Evolutionary conservation across 1,140 invertebrate species (phyloP).

Genomic region (Propsilocerus akamusi): DNA sequence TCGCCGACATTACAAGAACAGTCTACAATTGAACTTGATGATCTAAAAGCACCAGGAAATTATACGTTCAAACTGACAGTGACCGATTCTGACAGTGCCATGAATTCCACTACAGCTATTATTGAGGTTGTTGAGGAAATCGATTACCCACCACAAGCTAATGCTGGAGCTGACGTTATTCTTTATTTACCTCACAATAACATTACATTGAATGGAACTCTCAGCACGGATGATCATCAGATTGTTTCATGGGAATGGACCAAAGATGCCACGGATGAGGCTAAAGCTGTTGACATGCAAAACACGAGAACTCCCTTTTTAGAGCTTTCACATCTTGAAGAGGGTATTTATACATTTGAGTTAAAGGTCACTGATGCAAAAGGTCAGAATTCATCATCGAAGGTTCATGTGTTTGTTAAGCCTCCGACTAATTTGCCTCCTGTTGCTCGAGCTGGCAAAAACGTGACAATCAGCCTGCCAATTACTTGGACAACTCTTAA

Average conservation of each 20-base stretch:
- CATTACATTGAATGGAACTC: constrained; percentile 72
- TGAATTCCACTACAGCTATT: constrained; percentile 71
- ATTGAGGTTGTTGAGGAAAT: constrained; percentile 79
- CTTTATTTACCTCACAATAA: constrained; percentile 81
- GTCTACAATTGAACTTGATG: constrained; percentile 66
- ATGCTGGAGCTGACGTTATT: constrained; percentile 71
- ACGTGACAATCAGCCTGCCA: constrained; percentile 58
- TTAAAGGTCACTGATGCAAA: constrained; percentile 82
- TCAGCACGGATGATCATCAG: constrained; percentile 82
- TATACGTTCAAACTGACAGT: constrained; percentile 89
- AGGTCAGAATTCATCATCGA: constrained; percentile 66
- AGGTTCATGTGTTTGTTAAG: constrained; percentile 85
- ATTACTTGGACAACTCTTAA: constrained; percentile 58
- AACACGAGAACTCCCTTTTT: constrained; percentile 72
- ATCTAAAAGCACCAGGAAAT: constrained; percentile 67
- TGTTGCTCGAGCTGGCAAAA: constrained; percentile 39
- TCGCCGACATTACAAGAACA: constrained; percentile 56
- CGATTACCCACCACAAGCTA: constrained; percentile 88
- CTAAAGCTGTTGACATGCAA: constrained; percentile 85
- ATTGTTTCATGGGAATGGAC: constrained; percentile 91
- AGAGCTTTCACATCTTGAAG: constrained; percentile 68
- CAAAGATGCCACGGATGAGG: constrained; percentile 64
- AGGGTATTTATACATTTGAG: constrained; percentile 86
- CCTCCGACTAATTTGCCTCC: constrained; percentile 70
- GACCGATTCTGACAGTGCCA: constrained; percentile 75